Evolutionary conservation across 2,888 invertebrate species (phyloP).

Genomic region (Lingula anatina): DNA sequence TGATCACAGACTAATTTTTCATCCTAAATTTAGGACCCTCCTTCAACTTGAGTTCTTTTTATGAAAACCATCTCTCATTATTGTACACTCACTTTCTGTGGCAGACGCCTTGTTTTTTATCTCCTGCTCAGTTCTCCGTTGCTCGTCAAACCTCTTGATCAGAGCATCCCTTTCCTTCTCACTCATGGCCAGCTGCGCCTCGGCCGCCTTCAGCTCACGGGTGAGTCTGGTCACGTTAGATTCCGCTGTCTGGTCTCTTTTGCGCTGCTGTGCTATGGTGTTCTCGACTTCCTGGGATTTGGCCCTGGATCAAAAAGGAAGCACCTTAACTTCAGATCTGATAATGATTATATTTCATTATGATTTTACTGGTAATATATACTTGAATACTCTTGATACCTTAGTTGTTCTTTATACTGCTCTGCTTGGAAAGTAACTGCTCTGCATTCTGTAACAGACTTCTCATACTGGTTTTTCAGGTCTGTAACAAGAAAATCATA

Average conservation of each 20-base stretch:
- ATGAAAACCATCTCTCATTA: too few species aligned
- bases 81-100: too few species aligned
- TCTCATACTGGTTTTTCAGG: slow-evolving; percentile 19
- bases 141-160: slow-evolving; percentile 25
- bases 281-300: slow-evolving; percentile 25
- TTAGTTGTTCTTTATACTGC: slow-evolving; percentile 32
- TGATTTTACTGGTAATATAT: too few species aligned
- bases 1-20: too few species aligned
- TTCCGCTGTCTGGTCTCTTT: slow-evolving; percentile 23
- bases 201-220: slow-evolving; percentile 25
- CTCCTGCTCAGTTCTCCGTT: slow-evolving; percentile 26
- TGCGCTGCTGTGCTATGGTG: slow-evolving; percentile 17
- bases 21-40: too few species aligned
- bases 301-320: slow-evolving; percentile 13
- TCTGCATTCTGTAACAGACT: slow-evolving; percentile 17
- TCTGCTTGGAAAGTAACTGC: slow-evolving; percentile 24
- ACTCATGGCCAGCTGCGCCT: slow-evolving; percentile 22
- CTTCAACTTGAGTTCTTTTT: too few species aligned
- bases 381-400: slow-evolving; percentile 21
- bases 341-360: too few species aligned
- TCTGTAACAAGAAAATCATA: too few species aligned
- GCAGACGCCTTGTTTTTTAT: slow-evolving; percentile 23
- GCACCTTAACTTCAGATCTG: too few species aligned
- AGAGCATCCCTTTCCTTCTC: slow-evolving; percentile 26
- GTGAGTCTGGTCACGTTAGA: slow-evolving; percentile 23